phyloP scores from a whole-genome alignment of 2,888 invertebrate genomes.

The Lithophane semibrunnea region DNA sequence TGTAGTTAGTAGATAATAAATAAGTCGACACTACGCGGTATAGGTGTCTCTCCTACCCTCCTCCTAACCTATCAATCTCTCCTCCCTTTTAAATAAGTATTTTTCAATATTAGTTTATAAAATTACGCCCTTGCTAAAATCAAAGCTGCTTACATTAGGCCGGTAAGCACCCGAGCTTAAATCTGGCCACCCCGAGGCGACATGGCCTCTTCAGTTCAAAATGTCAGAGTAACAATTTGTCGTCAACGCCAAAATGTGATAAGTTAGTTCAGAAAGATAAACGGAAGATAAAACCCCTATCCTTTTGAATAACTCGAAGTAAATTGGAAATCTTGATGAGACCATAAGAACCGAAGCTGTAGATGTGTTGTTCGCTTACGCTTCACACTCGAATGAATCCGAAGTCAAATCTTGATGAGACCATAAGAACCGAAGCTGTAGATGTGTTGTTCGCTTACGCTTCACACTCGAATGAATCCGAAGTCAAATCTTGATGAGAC shows the following conservation, averaged over 20 bases:
- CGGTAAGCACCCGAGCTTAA: conserved; percentile 45
- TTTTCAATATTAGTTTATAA: conserved; percentile 48
- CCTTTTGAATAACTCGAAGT: conserved; percentile 70
- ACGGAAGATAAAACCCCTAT: conserved; percentile 73
- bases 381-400: conserved; percentile 68
- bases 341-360: conserved; percentile 69
- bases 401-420: conserved; percentile 71
- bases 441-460: conserved; percentile 67
- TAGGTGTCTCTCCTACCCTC: neutral
- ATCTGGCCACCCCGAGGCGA: conserved; percentile 20
- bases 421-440: conserved; percentile 68
- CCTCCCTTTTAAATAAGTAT: conserved; percentile 20
- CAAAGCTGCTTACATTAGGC: conserved; percentile 35
- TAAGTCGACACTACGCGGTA: neutral
- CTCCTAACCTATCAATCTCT: neutral
- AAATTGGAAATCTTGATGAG: conserved; percentile 76
- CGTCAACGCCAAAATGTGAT: conserved; percentile 65
- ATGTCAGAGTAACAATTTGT: conserved; percentile 55
- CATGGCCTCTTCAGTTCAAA: conserved; percentile 43
- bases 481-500: conserved; percentile 72
- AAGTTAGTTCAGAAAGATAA: conserved; percentile 70
- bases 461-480: conserved; percentile 67
- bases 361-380: conserved; percentile 67
- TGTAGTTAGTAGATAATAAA: neutral
- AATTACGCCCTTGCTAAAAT: conserved; percentile 41